Conservation (phyloP, 2,113 vertebrate genomes). For the Corythornis vintsioides region DNA sequence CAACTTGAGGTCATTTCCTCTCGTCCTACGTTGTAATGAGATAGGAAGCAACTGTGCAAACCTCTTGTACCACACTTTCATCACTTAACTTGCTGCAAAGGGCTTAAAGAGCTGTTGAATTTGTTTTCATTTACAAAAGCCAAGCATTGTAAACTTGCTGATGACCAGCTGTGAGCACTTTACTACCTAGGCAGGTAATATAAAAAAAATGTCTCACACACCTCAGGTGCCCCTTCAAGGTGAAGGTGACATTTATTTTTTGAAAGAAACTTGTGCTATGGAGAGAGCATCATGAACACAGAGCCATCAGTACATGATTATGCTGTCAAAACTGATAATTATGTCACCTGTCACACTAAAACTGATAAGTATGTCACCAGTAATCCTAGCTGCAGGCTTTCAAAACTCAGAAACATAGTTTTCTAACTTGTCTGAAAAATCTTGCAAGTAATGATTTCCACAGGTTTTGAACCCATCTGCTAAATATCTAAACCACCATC, state of each 20-base stretch:
- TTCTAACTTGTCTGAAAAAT: not conserved
- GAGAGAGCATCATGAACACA: not conserved
- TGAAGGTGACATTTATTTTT: not conserved
- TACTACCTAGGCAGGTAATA: not conserved
- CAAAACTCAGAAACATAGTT: not conserved
- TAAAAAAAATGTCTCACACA: not conserved
- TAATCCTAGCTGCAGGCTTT: not conserved
- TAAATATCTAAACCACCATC: not conserved
- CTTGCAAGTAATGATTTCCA: not conserved
- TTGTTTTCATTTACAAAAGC: not conserved
- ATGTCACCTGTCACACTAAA: too few species aligned
- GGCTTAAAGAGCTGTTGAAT: not conserved
- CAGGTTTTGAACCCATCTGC: not conserved
- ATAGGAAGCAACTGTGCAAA: not conserved
- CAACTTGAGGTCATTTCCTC: not conserved
- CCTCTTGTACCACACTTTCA: not conserved
- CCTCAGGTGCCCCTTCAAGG: not conserved
- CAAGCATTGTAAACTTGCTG: not conserved
- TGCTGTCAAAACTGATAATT: not conserved
- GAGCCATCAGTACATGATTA: not conserved
- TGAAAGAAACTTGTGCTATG: accelerated
- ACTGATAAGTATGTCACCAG: not conserved
- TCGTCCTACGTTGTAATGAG: not conserved
- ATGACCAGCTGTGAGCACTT: not conserved
- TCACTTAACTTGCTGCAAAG: not conserved